Conservation (phyloP, 1,140 invertebrate species). For the Spodoptera litura region DNA sequence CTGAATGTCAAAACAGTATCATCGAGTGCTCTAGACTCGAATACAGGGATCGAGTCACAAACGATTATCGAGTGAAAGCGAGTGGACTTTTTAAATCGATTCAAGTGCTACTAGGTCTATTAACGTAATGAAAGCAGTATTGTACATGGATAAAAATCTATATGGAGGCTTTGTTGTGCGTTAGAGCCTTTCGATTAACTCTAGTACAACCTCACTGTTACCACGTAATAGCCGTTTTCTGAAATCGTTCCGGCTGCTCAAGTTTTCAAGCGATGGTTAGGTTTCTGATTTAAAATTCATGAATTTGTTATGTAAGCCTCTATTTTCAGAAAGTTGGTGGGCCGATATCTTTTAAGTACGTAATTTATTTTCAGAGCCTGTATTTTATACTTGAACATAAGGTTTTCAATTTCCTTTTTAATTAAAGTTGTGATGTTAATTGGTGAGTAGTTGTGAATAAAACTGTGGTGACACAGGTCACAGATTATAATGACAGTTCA, state of each 20-base stretch:
- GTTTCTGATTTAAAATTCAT: neutral
- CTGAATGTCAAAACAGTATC: constrained; percentile 4
- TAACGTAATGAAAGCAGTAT: neutral
- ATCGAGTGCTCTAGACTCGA: neutral
- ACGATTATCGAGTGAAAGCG: too few relatives aligned
- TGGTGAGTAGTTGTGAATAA: too few relatives aligned
- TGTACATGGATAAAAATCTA: neutral
- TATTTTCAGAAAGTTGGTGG: neutral
- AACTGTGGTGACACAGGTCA: too few relatives aligned
- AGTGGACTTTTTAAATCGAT: too few relatives aligned
- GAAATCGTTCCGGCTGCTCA: neutral
- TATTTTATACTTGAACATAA: too few relatives aligned
- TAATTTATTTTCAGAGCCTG: neutral
- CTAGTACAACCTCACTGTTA: neutral
- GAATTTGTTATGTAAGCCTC: neutral
- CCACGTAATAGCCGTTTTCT: neutral
- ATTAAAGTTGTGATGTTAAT: too few relatives aligned
- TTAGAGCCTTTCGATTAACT: neutral
- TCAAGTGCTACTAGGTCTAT: neutral
- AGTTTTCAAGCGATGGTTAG: neutral
- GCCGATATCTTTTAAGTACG: neutral
- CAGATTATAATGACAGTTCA: too few relatives aligned
- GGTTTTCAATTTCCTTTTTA: too few relatives aligned
- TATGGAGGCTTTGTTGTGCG: constrained; percentile 3
- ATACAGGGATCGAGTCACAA: neutral